Base-by-base conservation (phyloP, 2,113 vertebrate species). In the Sebastes fasciatus region DNA sequence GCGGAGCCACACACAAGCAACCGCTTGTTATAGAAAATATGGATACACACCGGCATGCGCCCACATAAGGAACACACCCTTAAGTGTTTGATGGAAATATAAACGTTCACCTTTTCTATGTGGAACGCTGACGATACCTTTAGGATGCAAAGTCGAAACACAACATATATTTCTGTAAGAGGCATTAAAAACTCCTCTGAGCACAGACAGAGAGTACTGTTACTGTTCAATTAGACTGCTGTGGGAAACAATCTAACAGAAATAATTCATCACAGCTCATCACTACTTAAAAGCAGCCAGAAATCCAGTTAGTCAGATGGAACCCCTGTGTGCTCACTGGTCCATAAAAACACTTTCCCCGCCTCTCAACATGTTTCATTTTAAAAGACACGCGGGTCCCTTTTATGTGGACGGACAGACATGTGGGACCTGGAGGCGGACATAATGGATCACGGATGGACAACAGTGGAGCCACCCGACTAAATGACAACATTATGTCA, bases 1-100 rank as follows among this genome's bases (percentile, higher is more conserved):
- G 77, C 49, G 8, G 75, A 93, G 89, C 82, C 81, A 52, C 82
- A 88, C 84, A 92, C 93, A 92, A 92, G 89, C 80, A 91, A 88
- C 68, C 48, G 48, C 90, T 93, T 94, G 91, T 94, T 93, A 76
- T 46, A 79, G 61, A 86, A 90, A 89, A 85, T 45, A 88, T 17
- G 11, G 64, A 86, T 51, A 88, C 79, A 87, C 61, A 26, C 48
- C 6, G 19, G 80, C 66, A 88, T 16, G 26, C 74, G 55, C 72
- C 55, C 60, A 87, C 55, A 78, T 2, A 21, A 52, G 34, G 84
- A 88, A 72, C 60, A 80, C 60, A 80, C 60, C 61, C 68, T 63
- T 23, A 34, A 5, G 67, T 52, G 34, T 64, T 79, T 5, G 48
- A 51, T 48, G 52, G 49, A 86, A 85, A 69, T 52, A 43, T 52